Evolutionary conservation across 2,888 invertebrate species (phyloP).

Genomic region (Pseudeuparius sepicola): DNA sequence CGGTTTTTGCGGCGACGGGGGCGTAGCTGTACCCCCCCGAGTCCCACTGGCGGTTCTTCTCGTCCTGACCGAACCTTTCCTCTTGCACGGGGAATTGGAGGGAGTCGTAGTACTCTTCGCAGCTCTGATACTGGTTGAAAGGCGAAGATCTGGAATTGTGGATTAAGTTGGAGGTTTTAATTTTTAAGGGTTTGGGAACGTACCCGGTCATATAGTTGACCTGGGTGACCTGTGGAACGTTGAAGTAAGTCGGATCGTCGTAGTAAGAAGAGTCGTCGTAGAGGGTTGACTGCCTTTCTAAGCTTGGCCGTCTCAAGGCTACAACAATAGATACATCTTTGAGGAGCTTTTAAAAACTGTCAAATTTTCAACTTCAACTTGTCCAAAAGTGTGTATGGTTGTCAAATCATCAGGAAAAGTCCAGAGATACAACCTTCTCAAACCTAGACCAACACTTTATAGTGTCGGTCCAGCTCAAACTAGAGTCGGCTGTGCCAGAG

Average conservation of each 20-base stretch:
- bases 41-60: constrained; percentile 66
- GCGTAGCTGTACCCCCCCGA: constrained; percentile 48
- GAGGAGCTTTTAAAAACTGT: neutral
- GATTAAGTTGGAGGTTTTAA: too few relatives aligned
- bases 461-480: too few relatives aligned
- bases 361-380: too few relatives aligned
- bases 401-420: too few relatives aligned
- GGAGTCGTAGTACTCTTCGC: constrained; percentile 58
- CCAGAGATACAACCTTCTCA: too few relatives aligned
- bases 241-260: constrained; percentile 37
- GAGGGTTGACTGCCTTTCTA: constrained; percentile 70
- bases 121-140: constrained; percentile 38
- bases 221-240: constrained; percentile 31
- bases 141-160: constrained; percentile 25
- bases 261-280: constrained; percentile 63
- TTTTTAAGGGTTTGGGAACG: too few relatives aligned
- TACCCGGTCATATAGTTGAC: constrained; percentile 33
- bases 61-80: constrained; percentile 48
- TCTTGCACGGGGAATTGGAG: constrained; percentile 54
- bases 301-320: constrained; percentile 54
- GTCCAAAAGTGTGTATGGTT: too few relatives aligned
- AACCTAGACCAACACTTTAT: too few relatives aligned
- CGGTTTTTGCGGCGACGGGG: constrained; percentile 22
- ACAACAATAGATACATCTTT: neutral
- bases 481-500: too few relatives aligned